Conservation (phyloP, 2,113 vertebrate species). For the Xyliphius kryptos region DNA sequence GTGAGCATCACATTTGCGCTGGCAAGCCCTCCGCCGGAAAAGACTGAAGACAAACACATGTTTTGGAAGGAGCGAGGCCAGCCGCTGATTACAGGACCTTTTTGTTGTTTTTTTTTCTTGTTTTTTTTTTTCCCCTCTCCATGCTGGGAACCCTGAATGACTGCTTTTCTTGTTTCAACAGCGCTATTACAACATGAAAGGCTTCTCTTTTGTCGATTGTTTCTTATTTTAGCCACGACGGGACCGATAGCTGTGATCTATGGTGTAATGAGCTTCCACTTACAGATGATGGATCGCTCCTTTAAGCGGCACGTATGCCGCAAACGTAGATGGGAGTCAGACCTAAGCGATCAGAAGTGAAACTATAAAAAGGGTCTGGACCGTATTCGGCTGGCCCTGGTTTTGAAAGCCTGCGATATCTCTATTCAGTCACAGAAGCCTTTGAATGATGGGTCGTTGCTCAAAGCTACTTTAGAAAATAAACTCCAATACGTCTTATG, state of each 20-base stretch:
- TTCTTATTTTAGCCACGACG: constrained; percentile 10
- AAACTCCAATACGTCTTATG: too few relatives aligned
- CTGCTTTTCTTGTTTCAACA: not conserved
- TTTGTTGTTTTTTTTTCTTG: not conserved
- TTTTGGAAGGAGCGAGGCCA: constrained; percentile 16
- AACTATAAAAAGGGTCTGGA: too few relatives aligned
- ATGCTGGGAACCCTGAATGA: constrained; percentile 11
- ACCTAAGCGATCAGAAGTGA: not conserved
- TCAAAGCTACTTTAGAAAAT: too few relatives aligned
- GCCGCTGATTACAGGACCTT: constrained; percentile 11
- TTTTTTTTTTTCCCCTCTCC: not conserved
- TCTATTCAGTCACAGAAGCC: too few relatives aligned
- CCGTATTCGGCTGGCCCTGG: too few relatives aligned
- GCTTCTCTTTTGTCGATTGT: constrained; percentile 1
- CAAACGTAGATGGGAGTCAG: not conserved
- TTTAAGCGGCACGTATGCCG: not conserved
- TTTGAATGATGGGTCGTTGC: too few relatives aligned
- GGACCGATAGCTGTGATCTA: not conserved
- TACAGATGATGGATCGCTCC: not conserved
- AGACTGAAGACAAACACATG: constrained; percentile 19
- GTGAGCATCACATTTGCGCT: constrained; percentile 11
- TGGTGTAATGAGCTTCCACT: not conserved
- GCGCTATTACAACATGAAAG: constrained; percentile 5
- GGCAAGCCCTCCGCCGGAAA: not conserved
- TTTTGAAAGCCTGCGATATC: too few relatives aligned